These are phyloP conservation scores for Asarcornis scutulata DNA, from an alignment of 2,113 vertebrate genomes.

Conservation along the genomic window DNA sequence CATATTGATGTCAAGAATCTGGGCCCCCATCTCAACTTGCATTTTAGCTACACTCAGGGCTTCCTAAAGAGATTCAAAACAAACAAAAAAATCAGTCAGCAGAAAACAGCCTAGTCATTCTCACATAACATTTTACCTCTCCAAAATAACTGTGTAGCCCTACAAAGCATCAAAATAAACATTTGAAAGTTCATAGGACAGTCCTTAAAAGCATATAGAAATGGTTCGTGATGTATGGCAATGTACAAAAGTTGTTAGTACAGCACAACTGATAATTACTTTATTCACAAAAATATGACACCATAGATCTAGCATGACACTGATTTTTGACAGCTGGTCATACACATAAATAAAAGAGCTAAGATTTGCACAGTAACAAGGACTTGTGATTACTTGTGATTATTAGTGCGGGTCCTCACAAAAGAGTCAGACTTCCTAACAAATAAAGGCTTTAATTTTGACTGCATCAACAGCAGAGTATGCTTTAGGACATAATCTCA, in stretches of 20 bases:
- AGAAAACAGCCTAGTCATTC: not conserved
- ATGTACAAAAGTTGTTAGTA: not conserved
- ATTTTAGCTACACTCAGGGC: slow-evolving; percentile 89
- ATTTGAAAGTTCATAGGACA: not conserved
- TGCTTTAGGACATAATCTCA: not conserved
- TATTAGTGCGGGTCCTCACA: not conserved
- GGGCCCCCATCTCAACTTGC: slow-evolving; percentile 97
- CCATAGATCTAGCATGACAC: not conserved
- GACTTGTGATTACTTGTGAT: not conserved
- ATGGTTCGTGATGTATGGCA: not conserved
- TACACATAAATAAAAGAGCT: not conserved
- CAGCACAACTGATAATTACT: not conserved
- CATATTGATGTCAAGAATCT: slow-evolving; percentile 97
- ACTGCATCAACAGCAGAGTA: not conserved
- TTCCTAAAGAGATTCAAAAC: slow-evolving; percentile 76
- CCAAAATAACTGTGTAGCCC: not conserved
- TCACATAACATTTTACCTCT: not conserved
- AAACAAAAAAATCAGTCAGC: not conserved
- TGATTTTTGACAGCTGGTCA: not conserved
- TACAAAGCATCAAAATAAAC: not conserved
- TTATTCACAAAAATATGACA: not conserved
- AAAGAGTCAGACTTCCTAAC: not conserved
- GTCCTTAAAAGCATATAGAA: not conserved
- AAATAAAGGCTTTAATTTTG: not conserved
- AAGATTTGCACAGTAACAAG: not conserved